Conservation (phyloP, 1,140 invertebrate genomes). For the Bilobella aurantiaca region DNA sequence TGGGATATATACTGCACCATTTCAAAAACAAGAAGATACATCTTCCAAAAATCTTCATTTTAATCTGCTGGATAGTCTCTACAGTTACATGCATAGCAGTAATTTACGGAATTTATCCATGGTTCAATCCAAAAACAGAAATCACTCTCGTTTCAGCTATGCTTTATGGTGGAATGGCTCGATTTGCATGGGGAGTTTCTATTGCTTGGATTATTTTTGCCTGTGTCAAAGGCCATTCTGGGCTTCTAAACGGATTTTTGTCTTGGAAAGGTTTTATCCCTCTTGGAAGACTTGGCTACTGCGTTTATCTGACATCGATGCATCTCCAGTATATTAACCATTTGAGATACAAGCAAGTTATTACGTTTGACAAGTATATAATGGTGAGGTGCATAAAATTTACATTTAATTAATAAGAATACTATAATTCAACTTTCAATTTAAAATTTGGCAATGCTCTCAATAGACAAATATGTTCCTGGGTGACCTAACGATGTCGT, state of each 20-base stretch:
- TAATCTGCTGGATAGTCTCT: slow-evolving; percentile 19
- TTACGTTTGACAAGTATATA: not conserved
- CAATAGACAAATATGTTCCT: slow-evolving; percentile 17
- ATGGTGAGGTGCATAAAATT: not conserved
- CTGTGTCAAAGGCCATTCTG: slow-evolving; percentile 54
- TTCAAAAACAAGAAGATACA: slow-evolving; percentile 20
- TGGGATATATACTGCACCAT: slow-evolving; percentile 32
- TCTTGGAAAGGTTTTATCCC: slow-evolving; percentile 47
- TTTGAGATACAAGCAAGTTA: not conserved
- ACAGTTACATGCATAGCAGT: slow-evolving; percentile 9
- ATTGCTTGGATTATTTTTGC: slow-evolving; percentile 59
- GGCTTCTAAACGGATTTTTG: slow-evolving; percentile 46
- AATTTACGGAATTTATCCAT: slow-evolving; percentile 22
- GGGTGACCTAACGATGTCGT: slow-evolving; percentile 14
- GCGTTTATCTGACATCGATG: slow-evolving; percentile 48
- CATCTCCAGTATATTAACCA: slow-evolving; percentile 24
- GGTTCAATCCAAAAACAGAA: slow-evolving; percentile 18
- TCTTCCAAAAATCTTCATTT: slow-evolving; percentile 12
- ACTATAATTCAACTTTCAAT: too few relatives aligned
- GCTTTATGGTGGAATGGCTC: slow-evolving; percentile 50
- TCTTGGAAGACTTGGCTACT: slow-evolving; percentile 48
- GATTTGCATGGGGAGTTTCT: slow-evolving; percentile 50
- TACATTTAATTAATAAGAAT: too few relatives aligned
- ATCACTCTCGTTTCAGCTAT: slow-evolving; percentile 41
- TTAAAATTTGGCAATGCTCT: too few relatives aligned